These are phyloP conservation scores for Eubasilissa splendida DNA, from an alignment of 2,888 invertebrate genomes.

Conservation along the genomic window DNA sequence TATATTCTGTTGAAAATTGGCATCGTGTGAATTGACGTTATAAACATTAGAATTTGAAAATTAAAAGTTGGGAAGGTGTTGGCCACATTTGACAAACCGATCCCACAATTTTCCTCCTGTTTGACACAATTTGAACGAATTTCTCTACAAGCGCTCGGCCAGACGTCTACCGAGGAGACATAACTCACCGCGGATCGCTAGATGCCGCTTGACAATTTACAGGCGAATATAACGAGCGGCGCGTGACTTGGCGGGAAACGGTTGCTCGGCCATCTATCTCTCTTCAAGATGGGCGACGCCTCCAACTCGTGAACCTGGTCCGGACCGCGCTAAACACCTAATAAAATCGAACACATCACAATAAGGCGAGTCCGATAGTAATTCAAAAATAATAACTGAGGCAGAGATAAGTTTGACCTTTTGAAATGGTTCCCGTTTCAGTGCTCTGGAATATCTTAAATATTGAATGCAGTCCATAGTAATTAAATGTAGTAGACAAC, in stretches of 20 bases:
- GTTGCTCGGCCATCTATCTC: conserved; percentile 31
- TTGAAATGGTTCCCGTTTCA: too few relatives aligned
- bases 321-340: too few relatives aligned
- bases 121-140: conserved; percentile 13
- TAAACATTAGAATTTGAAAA: neutral
- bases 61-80: neutral
- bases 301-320: neutral
- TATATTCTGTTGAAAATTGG: neutral
- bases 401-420: too few relatives aligned
- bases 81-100: neutral
- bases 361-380: too few relatives aligned
- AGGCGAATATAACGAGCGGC: conserved; percentile 30
- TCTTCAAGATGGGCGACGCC: conserved; percentile 3
- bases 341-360: too few relatives aligned
- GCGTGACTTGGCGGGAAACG: conserved; percentile 37
- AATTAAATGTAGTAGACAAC: too few relatives aligned
- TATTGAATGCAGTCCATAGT: too few relatives aligned
- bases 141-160: neutral
- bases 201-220: conserved; percentile 20
- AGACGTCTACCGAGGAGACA: conserved; percentile 7
- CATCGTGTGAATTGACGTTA: neutral
- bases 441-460: too few relatives aligned
- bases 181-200: conserved; percentile 16
- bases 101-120: neutral
- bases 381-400: too few relatives aligned